phyloP scores from a whole-genome alignment of 2,888 invertebrate species.

The Lasioglossum marginatum region DNA sequence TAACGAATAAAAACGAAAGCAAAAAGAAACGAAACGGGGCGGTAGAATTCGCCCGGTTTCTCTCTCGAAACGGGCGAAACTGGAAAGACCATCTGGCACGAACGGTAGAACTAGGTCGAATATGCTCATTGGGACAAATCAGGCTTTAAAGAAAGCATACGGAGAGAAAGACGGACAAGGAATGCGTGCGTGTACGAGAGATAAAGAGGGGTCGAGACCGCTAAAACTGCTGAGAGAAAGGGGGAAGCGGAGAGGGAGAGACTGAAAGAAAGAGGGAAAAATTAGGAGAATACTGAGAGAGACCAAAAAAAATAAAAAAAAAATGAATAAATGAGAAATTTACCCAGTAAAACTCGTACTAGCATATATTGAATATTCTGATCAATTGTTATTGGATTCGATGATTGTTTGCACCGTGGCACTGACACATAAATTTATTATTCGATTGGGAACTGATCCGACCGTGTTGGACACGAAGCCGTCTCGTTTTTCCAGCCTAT shows the following conservation, averaged over 20 bases:
- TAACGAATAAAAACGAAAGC: background rate
- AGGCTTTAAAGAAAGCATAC: constrained; percentile 51
- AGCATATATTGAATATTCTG: constrained; percentile 75
- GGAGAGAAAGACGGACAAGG: constrained; percentile 47
- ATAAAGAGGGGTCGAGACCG: constrained; percentile 48
- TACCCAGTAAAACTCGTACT: constrained; percentile 75
- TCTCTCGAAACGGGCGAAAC: constrained; percentile 52
- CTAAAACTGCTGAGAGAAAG: constrained; percentile 46
- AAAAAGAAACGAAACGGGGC: constrained; percentile 6
- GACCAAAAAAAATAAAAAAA: constrained; percentile 17
- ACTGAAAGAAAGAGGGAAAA: constrained; percentile 24
- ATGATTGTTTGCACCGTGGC: constrained; percentile 84
- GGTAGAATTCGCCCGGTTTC: constrained; percentile 35
- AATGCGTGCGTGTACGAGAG: constrained; percentile 60
- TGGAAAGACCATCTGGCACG: constrained; percentile 60
- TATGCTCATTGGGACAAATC: constrained; percentile 78
- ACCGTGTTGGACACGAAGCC: constrained; percentile 20
- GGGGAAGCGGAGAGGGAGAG: constrained; percentile 42
- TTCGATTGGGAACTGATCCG: constrained; percentile 54
- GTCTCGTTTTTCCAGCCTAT: background rate
- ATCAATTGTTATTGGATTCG: constrained; percentile 82
- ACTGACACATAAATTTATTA: constrained; percentile 81
- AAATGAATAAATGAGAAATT: constrained; percentile 21
- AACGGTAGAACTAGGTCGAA: constrained; percentile 76
- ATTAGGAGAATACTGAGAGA: constrained; percentile 42